Base-by-base conservation (phyloP, 2,888 invertebrate species). In the Drosophila koepferae region DNA sequence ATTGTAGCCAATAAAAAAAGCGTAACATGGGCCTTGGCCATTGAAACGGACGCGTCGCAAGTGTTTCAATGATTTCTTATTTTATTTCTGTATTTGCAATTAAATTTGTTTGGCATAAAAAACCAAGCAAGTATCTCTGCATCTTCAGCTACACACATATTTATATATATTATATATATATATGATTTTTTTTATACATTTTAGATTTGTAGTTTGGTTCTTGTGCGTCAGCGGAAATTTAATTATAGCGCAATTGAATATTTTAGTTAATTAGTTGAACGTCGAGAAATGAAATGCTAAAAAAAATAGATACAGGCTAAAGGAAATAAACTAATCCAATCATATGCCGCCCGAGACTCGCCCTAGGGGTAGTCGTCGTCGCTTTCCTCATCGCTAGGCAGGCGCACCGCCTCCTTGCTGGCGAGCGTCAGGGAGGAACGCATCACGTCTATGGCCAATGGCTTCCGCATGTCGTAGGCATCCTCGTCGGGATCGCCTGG, bases 211-310 rank as follows among this genome's bases (percentile, higher is more conserved):
- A 31, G 63, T 65, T 58, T 63, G 44, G 55, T 49, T 65, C 18
- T 63, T 81, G 88, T 91, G 91, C 91, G 90, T 90, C 91, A 90
- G 79, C 82, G 90, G 90, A 90, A 89, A 84, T 79, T 79, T 58
- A 67, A 71, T 71, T 72, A 70, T 78, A 49, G 64, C 60, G 69
- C 82, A 89, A 87, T 89, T 76, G 74, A 70, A 44, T 65, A 56
- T 81, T 44, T 48, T 53, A 48, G 28, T 67, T 87, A 87, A 83
- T 83, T 81, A 77, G 75, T 58, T 58, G 40, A 68, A 67, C 62
- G 36, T 49, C 73, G 60, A n/a, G 40, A 63, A 63, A 36, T 66
- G 51, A 56, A 64, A 66, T 56, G 60, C 34, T 31, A 40, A 48
- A 36, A 36, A 51, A 43, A 12, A 36, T n/a, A 44, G 2, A 16